Evolutionary conservation across 2,113 vertebrate species (phyloP).

Genomic region (Orthonyx spaldingii): DNA sequence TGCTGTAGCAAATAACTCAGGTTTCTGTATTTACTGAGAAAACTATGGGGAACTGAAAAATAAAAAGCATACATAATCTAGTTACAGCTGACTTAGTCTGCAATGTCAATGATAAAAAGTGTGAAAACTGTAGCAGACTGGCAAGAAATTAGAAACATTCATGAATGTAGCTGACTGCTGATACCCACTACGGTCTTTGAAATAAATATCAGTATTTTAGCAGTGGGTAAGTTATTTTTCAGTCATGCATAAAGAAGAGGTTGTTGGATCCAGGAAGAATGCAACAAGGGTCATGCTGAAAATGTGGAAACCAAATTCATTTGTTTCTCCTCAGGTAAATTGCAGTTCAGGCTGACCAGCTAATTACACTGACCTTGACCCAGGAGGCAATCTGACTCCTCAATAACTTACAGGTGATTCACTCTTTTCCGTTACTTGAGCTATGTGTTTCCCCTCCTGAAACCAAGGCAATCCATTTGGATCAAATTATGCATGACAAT

Average conservation of each 20-base stretch:
- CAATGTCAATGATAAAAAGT: not conserved
- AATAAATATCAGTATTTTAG: constrained; percentile 20
- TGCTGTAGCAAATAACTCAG: not conserved
- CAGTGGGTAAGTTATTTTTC: constrained; percentile 38
- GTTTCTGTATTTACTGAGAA: constrained; percentile 52
- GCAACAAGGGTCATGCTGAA: constrained; percentile 24
- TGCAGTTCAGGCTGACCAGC: constrained; percentile 40
- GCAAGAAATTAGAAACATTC: constrained; percentile 48
- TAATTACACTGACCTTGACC: constrained; percentile 71
- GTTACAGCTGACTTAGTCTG: constrained; percentile 38
- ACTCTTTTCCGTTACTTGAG: constrained; percentile 13
- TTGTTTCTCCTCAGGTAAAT: constrained; percentile 73
- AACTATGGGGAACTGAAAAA: constrained; percentile 45
- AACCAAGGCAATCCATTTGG: constrained; percentile 65
- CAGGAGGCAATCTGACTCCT: constrained; percentile 12
- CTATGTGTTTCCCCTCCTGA: constrained; percentile 44
- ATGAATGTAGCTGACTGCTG: not conserved
- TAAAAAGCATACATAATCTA: constrained; percentile 39
- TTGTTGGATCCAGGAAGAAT: constrained; percentile 19
- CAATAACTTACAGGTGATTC: constrained; percentile 73
- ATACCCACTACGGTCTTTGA: constrained; percentile 19
- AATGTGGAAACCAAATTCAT: constrained; percentile 61
- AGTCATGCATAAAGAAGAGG: not conserved
- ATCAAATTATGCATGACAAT: constrained; percentile 71
- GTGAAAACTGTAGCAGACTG: not conserved